Conservation (phyloP, 2,888 invertebrate genomes). For the Spilosoma lubricipeda region DNA sequence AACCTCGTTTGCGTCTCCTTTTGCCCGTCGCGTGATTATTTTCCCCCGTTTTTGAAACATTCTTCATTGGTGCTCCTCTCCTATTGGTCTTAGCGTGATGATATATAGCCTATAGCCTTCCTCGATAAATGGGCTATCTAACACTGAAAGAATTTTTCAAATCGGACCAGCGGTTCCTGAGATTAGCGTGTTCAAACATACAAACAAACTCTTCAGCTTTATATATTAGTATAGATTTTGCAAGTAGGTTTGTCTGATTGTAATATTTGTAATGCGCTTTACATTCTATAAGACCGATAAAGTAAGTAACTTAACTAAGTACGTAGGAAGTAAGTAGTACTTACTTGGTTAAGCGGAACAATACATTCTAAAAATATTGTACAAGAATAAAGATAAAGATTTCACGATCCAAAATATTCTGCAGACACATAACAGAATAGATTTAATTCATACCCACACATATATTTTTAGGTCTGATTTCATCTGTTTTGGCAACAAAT, state of each 20-base stretch:
- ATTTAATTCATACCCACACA: conserved; percentile 14
- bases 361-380: neutral
- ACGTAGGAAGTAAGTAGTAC: neutral
- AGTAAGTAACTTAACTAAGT: neutral
- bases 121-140: no score
- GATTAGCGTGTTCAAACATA: no score
- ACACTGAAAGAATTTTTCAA: no score
- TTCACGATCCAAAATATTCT: conserved; percentile 8
- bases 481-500: conserved; percentile 15
- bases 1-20: no score
- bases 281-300: neutral
- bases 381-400: conserved; percentile 3
- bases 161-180: no score
- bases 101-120: no score
- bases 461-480: conserved; percentile 26
- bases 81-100: no score
- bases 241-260: neutral
- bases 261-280: neutral
- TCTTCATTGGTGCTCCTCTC: no score
- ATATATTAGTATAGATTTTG: no score
- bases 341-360: neutral
- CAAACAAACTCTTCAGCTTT: no score
- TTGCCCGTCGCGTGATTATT: no score
- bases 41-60: no score
- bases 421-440: conserved; percentile 4